Evolutionary conservation across 2,888 invertebrate genomes (phyloP), one percentile per base, ranked within the genome.

Genomic region (Stenolophus ochropezus): DNA sequence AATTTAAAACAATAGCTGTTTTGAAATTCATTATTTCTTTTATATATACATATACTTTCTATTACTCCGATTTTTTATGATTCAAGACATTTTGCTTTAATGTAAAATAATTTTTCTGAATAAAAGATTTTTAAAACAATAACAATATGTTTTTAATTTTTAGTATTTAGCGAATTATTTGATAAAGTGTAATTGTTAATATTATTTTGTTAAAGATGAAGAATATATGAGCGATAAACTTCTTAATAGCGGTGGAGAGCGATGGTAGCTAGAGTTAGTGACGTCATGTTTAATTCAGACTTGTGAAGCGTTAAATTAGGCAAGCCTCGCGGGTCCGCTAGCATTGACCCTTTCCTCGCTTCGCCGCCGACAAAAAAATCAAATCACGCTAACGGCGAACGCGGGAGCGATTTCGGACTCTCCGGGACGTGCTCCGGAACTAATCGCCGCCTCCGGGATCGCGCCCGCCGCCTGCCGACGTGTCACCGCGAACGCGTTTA

Each of bases 251-350:
- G 11, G n/a, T 23, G 25, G 61, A 61, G 11, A 11, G 6, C 33
- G 6, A 11, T 6, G 23, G 23, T 11, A 2, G 11, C 23, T 61
- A 25, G 33, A 27, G 65, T 69, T 16, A 16, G 33, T 79, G 79
- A 79, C 65, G 79, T 73, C 80, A 73, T 58, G 58, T 80, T 80
- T 73, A 80, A 80, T 80, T 80, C 73, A 47, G 58, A 80, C 71
- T 80, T 80, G 80, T 73, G 73, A 53, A 80, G 80, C 80, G 80
- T 80, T 73, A 80, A 80, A 80, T 80, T 80, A 80, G 80, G 79
- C 69, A 51, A 33, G 58, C 47, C 80, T 56, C 79, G 71, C 69
- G 53, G 80, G 80, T 14, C 73, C 25, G 73, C 56, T 69, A 78
- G 20, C 25, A 20, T 27, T 61, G 47, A 61, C 76, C 61, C 77